phyloP scores from a whole-genome alignment of 2,888 invertebrate genomes.

The Hetaerina titia region DNA sequence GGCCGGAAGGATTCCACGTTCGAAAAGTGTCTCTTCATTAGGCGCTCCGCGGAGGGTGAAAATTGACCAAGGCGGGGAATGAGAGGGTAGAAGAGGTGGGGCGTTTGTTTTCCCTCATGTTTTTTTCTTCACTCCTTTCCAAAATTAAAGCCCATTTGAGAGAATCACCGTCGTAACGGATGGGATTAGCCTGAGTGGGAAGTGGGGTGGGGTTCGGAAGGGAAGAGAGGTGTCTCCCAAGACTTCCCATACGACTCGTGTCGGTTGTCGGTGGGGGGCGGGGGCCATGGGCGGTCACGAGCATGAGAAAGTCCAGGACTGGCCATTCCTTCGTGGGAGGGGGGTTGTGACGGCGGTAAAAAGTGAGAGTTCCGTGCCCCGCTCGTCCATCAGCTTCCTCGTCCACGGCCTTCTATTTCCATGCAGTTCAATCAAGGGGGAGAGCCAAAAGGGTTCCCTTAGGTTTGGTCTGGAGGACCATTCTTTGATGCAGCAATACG shows the following conservation, averaged over 20 bases:
- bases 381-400: background rate
- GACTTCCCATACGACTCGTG: background rate
- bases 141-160: background rate
- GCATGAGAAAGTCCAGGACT: background rate
- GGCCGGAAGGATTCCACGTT: background rate
- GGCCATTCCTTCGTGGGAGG: background rate
- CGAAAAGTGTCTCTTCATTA: background rate
- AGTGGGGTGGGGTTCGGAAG: too few species aligned
- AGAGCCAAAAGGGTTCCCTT: too few species aligned
- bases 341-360: background rate
- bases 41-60: background rate
- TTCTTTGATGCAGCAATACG: too few species aligned
- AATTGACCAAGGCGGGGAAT: background rate
- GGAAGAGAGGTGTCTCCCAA: background rate
- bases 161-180: background rate
- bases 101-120: background rate
- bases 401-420: too few species aligned
- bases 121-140: background rate
- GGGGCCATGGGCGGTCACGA: too few species aligned
- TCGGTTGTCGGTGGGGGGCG: background rate
- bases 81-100: too few species aligned
- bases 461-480: too few species aligned
- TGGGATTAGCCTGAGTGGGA: background rate
- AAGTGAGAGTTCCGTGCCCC: background rate
- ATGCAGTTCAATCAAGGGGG: too few species aligned